Base-by-base conservation (phyloP, 2,888 invertebrate genomes). In the Chrysina gloriosa region DNA sequence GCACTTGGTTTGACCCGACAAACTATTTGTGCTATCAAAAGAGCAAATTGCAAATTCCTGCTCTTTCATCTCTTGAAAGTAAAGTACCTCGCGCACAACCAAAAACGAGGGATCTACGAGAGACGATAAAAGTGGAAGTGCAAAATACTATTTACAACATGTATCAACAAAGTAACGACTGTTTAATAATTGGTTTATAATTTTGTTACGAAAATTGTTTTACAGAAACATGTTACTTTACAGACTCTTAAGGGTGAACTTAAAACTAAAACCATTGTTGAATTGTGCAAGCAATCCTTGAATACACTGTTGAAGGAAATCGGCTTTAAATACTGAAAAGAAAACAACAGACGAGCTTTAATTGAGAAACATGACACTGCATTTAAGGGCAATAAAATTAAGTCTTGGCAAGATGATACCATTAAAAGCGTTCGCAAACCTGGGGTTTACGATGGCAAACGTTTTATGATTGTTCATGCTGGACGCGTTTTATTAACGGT, bases 241-340 rank as follows among this genome's bases (percentile, higher is more conserved):
- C 16, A 14, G 5, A 42, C 19, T 5, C 7, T 42, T 42, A 1
- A 42, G 16, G 14, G 16, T 42, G 42, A 42, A 42, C 19, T 42
- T 42, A 42, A 42, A 42, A 16, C 42, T 16, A 42, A 42, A 42
- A 19, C 19, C 16, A 42, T 42, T 42, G 42, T 42, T 42, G 42
- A 42, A 19, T 14, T 42, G 42, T 42, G 16, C 42, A 14, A 11
- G 16, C 14, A 42, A 42, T 42, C 19, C 19, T 42, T 42, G 42
- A n/a, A 6, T 42, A 42, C 11, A 2, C 7, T 42, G 42, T 42
- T 42, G 42, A 42, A 42, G 4, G 19, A 19, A 42, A 42, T 14
- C 16, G 5, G 42, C 1, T 14, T 42, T 42, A 42, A 14, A 14
- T 14, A 14, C 16, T 3, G 42, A 42, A 42, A 42, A 42, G 14